Evolutionary conservation across 2,113 vertebrate species (phyloP), one percentile per base, ranked within the genome.

Genomic region (Osmerus mordax): DNA sequence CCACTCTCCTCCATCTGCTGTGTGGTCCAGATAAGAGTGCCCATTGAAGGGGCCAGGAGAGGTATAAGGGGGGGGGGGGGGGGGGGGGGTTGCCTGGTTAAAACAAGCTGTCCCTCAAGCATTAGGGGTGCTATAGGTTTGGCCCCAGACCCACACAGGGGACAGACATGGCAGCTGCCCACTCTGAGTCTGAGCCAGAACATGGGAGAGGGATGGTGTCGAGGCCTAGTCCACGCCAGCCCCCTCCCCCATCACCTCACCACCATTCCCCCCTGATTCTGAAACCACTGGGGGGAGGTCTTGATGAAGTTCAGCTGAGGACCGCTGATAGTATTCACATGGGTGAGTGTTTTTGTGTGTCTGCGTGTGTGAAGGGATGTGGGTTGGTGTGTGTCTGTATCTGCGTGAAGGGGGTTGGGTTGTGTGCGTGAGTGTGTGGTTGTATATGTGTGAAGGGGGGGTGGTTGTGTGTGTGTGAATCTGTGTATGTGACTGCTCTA

Each of bases 111-210:
- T 90, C 88, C 84, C 84, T 85, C 76, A 80, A 85, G 88, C 81
- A 75, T 84, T 84, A 74, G 81, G 84, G 21, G 68, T 70, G 41
- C 9, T 81, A 85, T 75, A 87, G 23, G 80, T 84, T 82, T 91
- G 83, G 87, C 84, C 81, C 76, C 83, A 81, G 71, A 76, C 78
- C 69, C 76, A 80, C 89, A 85, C 84, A 71, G 78, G 90, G 84
- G 84, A 80, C 83, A 81, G 69, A 80, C 76, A 83, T 91, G 88
- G 91, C 91, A 93, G 91, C 91, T 92, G 91, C 88, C 86, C 36
- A 8, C 55, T 89, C 83, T 74, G 78, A 80, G 84, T 83, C 12
- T 16, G 25, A 90, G 88, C 89, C 89, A 91, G 90, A 79, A 87
- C 79, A 72, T 19, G 83, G 81, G 85, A 84, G 83, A 60, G 82